Percentiles rank a stretch among this genome's conserved stretches.
Evolutionary conservation across 1,140 invertebrate genomes (phyloP).

Genomic region (Drosophila ambigua): DNA sequence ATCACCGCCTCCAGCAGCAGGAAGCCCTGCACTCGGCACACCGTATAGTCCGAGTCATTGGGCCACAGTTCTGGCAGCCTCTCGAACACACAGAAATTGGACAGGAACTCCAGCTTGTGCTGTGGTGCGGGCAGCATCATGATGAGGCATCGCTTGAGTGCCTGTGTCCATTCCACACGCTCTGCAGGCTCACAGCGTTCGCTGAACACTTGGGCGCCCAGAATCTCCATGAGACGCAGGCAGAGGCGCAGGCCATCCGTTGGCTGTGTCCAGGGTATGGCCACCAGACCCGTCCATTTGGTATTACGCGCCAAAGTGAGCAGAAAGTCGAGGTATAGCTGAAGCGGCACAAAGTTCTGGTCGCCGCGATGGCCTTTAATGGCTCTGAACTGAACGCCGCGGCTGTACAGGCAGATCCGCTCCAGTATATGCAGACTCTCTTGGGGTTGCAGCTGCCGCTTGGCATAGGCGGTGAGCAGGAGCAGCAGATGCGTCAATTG

Average conservation of each 20-base stretch:
- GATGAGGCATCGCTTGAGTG: constrained; percentile 69
- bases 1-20: constrained; percentile 60
- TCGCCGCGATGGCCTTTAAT: constrained; percentile 7
- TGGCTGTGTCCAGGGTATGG: constrained; percentile 46
- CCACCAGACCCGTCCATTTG: constrained; percentile 36
- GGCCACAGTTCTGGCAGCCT: constrained; percentile 32
- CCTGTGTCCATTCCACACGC: constrained; percentile 57
- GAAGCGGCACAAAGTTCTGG: constrained; percentile 49
- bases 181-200: constrained; percentile 4
- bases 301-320: constrained; percentile 51
- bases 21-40: constrained; percentile 63
- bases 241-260: constrained; percentile 52
- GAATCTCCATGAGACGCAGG: constrained; percentile 49
- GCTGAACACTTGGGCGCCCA: constrained; percentile 24
- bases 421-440: constrained; percentile 62
- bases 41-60: constrained; percentile 28
- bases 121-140: constrained; percentile 82
- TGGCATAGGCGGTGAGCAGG: constrained; percentile 69
- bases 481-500: constrained; percentile 69
- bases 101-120: constrained; percentile 85
- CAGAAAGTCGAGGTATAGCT: constrained; percentile 69
- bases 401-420: constrained; percentile 32
- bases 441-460: constrained; percentile 19
- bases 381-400: constrained; percentile 33
- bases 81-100: constrained; percentile 84